These are phyloP conservation scores for Oncorhynchus tshawytscha DNA, from an alignment of 2,113 vertebrate genomes.

Conservation along the genomic window DNA sequence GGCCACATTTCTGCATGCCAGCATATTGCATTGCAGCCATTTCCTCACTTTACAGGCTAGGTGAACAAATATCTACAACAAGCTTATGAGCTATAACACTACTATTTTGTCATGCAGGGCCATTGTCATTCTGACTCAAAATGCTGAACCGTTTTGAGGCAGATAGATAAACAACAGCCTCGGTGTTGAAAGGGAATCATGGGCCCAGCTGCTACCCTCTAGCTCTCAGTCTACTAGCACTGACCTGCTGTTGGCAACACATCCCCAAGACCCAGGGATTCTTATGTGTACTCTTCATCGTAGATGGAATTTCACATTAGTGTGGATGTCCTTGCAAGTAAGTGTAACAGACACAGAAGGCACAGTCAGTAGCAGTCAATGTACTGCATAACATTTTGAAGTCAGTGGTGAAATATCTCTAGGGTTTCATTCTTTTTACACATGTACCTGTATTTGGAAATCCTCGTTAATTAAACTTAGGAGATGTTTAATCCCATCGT, in stretches of 20 bases:
- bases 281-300: slow-evolving; percentile 2
- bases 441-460: not conserved
- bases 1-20: not conserved
- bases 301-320: slow-evolving; percentile 9
- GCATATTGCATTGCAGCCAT: not conserved
- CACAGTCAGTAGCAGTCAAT: too few species aligned
- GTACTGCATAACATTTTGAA: not conserved
- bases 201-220: not conserved
- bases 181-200: not conserved
- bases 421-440: not conserved
- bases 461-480: not conserved
- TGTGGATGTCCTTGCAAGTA: too few species aligned
- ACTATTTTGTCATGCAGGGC: not conserved
- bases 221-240: not conserved
- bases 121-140: not conserved
- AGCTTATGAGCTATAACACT: not conserved
- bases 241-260: slow-evolving; percentile 39
- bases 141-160: not conserved
- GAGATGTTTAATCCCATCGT: not conserved
- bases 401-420: not conserved
- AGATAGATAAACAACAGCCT: too few species aligned
- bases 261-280: slow-evolving; percentile 17
- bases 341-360: too few species aligned
- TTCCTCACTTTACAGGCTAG: slow-evolving; percentile 15
- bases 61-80: not conserved